These are phyloP conservation scores for Ochlodes sylvanus DNA, from an alignment of 2,888 invertebrate species.

Conservation along the genomic window DNA sequence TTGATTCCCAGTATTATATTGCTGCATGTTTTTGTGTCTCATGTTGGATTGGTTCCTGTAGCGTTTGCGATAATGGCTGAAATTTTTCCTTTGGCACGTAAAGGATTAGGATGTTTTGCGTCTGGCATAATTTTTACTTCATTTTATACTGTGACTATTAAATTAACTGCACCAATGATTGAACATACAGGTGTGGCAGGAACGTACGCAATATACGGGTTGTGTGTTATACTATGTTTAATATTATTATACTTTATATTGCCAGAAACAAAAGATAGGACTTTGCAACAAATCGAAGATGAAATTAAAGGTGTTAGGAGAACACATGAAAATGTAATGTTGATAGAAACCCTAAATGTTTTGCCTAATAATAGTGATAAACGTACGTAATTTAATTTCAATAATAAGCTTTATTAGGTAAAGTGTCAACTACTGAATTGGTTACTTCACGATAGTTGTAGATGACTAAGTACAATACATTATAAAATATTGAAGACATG, in stretches of 20 bases:
- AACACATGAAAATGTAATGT: not conserved
- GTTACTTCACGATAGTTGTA: too few relatives aligned
- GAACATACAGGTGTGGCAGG: constrained; percentile 50
- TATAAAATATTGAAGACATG: too few relatives aligned
- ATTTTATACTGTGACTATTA: constrained; percentile 52
- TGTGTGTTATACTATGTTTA: constrained; percentile 48
- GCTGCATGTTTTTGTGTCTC: constrained; percentile 49
- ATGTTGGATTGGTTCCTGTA: constrained; percentile 52
- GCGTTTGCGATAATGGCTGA: constrained; percentile 53
- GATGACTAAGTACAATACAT: too few relatives aligned
- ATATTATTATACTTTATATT: constrained; percentile 51
- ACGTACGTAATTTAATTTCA: not conserved
- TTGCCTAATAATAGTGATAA: not conserved
- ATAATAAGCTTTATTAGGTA: too few relatives aligned
- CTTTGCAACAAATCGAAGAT: constrained; percentile 58
- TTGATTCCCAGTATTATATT: constrained; percentile 51
- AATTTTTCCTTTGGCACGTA: constrained; percentile 58
- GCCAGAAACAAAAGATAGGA: constrained; percentile 61
- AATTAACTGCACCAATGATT: constrained; percentile 55
- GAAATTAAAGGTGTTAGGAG: constrained; percentile 48
- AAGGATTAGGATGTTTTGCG: constrained; percentile 50
- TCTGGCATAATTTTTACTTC: constrained; percentile 53
- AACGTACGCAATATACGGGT: constrained; percentile 52
- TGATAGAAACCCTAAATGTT: not conserved
- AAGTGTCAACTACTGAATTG: too few relatives aligned